Evolutionary conservation across 2,113 vertebrate genomes (phyloP).

Genomic region (Malurus elegans): DNA sequence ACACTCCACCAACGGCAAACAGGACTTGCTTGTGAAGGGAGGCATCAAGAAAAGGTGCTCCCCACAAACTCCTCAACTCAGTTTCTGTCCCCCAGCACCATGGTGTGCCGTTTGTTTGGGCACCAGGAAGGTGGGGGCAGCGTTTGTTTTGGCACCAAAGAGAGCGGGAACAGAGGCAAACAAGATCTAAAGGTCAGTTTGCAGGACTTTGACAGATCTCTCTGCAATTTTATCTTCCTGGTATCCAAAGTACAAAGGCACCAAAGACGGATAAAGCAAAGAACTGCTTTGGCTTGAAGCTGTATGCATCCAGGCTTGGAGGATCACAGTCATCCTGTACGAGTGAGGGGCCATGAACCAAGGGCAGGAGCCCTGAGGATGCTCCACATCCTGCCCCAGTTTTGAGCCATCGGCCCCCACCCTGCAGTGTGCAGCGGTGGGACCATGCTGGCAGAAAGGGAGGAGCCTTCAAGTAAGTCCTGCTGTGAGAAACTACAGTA

Average conservation of each 20-base stretch:
- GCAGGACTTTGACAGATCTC: neutral
- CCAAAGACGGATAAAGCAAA: neutral
- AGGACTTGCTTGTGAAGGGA: neutral
- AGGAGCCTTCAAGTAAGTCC: neutral
- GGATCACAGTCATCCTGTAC: neutral
- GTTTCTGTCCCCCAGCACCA: neutral
- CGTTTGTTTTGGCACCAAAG: neutral
- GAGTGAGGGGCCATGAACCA: neutral
- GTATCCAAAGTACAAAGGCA: neutral
- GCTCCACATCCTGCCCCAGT: neutral
- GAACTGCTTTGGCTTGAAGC: neutral
- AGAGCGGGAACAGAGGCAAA: neutral
- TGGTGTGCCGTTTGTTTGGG: fast-evolving
- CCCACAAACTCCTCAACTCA: neutral
- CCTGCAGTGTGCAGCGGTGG: neutral
- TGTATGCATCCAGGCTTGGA: neutral
- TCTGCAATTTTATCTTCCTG: fast-evolving
- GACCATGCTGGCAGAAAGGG: neutral
- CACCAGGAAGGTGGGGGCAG: neutral
- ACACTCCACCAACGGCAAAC: neutral
- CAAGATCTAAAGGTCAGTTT: neutral
- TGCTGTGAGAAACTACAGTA: neutral
- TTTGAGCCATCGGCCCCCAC: neutral
- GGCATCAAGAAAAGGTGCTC: neutral
- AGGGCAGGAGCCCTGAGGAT: neutral